These are phyloP conservation scores for Phalangium opilio DNA, from an alignment of 2,888 invertebrate genomes.

Conservation along the genomic window DNA sequence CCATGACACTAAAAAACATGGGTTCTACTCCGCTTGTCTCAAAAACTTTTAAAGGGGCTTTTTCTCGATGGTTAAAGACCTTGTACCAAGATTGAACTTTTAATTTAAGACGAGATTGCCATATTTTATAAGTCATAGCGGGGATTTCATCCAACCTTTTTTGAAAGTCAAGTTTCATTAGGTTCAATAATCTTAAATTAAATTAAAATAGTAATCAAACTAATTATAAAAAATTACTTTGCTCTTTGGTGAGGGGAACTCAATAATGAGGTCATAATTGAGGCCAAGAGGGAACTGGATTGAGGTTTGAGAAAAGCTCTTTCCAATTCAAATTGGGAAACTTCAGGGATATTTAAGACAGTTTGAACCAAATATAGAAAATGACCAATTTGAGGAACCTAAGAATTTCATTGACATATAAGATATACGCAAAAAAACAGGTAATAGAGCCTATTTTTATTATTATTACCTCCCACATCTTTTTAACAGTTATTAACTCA, in stretches of 20 bases:
- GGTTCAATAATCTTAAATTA: no score
- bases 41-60: constrained; percentile 30
- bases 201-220: neutral
- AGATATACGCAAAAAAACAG: no score
- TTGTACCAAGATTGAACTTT: constrained; percentile 40
- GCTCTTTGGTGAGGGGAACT: constrained; percentile 32
- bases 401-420: no score
- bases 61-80: constrained; percentile 32
- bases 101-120: constrained; percentile 37
- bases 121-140: constrained; percentile 42
- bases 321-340: constrained; percentile 44
- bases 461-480: constrained; percentile 42
- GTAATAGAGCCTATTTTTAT: no score
- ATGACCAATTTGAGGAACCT: constrained; percentile 42
- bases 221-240: constrained; percentile 23
- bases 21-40: constrained; percentile 39
- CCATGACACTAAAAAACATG: constrained; percentile 39
- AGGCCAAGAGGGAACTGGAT: constrained; percentile 38
- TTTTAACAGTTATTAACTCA: constrained; percentile 32
- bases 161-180: no score
- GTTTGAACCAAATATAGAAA: constrained; percentile 39
- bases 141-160: constrained; percentile 34
- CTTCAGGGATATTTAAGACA: constrained; percentile 37
- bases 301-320: constrained; percentile 41
- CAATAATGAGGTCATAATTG: constrained; percentile 41